These are phyloP conservation scores for Drosophila melanosoma DNA, from an alignment of 2,888 invertebrate genomes.

Conservation along the genomic window DNA sequence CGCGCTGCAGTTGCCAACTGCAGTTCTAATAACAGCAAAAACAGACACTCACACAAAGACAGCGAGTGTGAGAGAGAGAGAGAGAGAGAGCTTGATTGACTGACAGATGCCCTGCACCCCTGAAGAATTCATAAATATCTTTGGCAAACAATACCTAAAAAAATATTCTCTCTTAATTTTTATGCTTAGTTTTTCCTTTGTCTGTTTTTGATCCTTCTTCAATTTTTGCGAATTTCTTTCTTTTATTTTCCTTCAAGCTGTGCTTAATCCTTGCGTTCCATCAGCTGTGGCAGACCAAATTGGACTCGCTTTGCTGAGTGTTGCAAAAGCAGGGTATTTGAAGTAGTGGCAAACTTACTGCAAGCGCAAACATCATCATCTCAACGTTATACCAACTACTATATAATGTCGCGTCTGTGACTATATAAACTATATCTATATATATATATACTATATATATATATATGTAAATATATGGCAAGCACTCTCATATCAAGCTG, in stretches of 20 bases:
- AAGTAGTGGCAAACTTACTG: slow-evolving; percentile 30
- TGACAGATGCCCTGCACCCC: not conserved
- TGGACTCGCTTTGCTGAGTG: not conserved
- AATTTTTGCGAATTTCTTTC: not conserved
- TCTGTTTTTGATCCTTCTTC: not conserved
- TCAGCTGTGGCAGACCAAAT: not conserved
- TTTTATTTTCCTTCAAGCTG: no score
- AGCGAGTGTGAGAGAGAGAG: not conserved
- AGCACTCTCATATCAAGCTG: slow-evolving; percentile 31
- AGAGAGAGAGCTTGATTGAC: not conserved
- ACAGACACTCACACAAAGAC: not conserved
- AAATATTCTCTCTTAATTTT: not conserved
- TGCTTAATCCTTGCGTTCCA: not conserved
- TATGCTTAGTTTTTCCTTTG: not conserved
- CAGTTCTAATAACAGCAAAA: slow-evolving; percentile 59
- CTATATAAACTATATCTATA: slow-evolving; percentile 6
- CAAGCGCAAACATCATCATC: slow-evolving; percentile 67
- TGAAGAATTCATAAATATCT: not conserved
- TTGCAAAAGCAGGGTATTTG: slow-evolving; percentile 32
- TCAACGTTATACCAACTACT: slow-evolving; percentile 44
- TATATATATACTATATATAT: not conserved
- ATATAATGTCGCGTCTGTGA: slow-evolving; percentile 31
- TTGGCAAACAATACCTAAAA: not conserved
- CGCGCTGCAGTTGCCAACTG: slow-evolving; percentile 72
- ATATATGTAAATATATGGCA: not conserved